Percentiles rank a stretch among this genome's conserved stretches.
Conservation (phyloP, 2,113 vertebrate genomes). For the Tetraodon nigroviridis region DNA sequence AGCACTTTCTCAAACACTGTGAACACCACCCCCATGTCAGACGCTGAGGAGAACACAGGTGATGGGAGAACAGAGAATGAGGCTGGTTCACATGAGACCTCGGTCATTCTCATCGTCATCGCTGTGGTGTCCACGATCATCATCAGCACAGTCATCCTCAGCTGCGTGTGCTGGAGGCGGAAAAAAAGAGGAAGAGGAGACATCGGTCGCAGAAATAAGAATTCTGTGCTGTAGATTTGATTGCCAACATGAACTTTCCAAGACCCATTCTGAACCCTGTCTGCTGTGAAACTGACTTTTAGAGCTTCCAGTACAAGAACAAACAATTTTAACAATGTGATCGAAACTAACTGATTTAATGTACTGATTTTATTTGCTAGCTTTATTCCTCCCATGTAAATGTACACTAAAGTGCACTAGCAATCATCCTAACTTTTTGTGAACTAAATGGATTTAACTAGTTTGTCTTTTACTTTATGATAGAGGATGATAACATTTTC, state of each 20-base stretch:
- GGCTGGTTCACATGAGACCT: constrained; percentile 8
- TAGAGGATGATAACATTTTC: too few relatives aligned
- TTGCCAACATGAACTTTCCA: constrained; percentile 10
- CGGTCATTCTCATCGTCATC: constrained; percentile 47
- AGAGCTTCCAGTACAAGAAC: neutral
- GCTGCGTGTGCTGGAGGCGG: constrained; percentile 60
- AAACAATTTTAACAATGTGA: too few relatives aligned
- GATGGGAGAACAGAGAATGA: constrained; percentile 23
- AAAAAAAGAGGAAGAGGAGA: constrained; percentile 58
- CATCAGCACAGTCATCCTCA: constrained; percentile 56
- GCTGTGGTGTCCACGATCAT: constrained; percentile 55
- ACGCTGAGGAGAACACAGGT: constrained; percentile 24
- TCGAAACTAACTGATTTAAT: too few relatives aligned
- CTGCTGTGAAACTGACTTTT: constrained; percentile 14
- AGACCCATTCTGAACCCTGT: constrained; percentile 10
- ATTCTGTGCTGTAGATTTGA: constrained; percentile 56
- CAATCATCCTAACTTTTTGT: too few relatives aligned
- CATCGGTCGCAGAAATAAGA: constrained; percentile 49
- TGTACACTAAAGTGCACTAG: too few relatives aligned
- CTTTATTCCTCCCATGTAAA: too few relatives aligned
- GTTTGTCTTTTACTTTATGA: too few relatives aligned
- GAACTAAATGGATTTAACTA: too few relatives aligned
- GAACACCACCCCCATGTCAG: constrained; percentile 44
- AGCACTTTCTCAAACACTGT: constrained; percentile 41
- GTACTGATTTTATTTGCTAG: too few relatives aligned